A percentile compares a stretch with the other conserved stretches of the same genome.
These are phyloP conservation scores for Hyposmocoma kahamanoa DNA, from an alignment of 1,140 invertebrate genomes.

Conservation along the genomic window DNA sequence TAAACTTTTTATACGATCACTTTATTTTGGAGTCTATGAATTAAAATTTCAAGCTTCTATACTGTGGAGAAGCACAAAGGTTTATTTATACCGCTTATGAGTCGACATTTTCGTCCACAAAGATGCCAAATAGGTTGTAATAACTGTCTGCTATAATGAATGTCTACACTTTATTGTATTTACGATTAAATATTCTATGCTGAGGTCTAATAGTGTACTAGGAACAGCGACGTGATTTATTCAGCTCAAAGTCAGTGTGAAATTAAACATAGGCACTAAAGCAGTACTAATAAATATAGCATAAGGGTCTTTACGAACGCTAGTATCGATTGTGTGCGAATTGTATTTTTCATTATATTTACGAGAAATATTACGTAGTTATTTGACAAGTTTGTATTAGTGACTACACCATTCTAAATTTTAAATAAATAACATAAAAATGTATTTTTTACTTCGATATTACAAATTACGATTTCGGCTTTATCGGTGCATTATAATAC, in stretches of 20 bases:
- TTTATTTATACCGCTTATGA: conserved; percentile 35
- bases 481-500: conserved; percentile 39
- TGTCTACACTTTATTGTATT: conserved; percentile 2
- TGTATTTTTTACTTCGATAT: conserved; percentile 55
- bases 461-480: conserved; percentile 42
- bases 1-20: conserved; percentile 23
- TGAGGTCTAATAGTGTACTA: conserved; percentile 10
- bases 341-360: conserved; percentile 29
- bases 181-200: conserved; percentile 1
- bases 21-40: background rate
- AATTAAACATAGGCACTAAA: conserved; percentile 28
- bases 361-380: conserved; percentile 26
- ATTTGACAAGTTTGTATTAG: conserved; percentile 34
- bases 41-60: background rate
- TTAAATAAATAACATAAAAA: conserved; percentile 43
- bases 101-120: conserved; percentile 53
- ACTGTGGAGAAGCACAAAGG: conserved; percentile 41
- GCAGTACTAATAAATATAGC: conserved; percentile 42
- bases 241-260: conserved; percentile 47
- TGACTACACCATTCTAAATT: conserved; percentile 52
- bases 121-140: conserved; percentile 69
- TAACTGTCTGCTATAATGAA: conserved; percentile 23
- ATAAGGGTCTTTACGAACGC: conserved; percentile 14
- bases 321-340: conserved; percentile 7
- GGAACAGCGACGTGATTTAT: conserved; percentile 23